These are phyloP conservation scores for Podotricha telesiphe DNA, from an alignment of 2,888 invertebrate genomes.

Conservation along the genomic window DNA sequence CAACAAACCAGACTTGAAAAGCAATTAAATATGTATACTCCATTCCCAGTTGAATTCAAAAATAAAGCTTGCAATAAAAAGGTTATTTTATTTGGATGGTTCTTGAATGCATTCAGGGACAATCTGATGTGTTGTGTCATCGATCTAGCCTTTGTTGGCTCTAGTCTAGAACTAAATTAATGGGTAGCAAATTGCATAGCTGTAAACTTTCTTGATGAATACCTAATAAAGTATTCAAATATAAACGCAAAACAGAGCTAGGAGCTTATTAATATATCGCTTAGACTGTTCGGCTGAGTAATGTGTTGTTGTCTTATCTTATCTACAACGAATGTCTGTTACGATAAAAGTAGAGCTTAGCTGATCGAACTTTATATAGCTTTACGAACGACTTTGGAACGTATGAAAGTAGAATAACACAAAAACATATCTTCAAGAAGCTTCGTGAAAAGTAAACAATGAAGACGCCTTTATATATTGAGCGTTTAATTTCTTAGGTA, in stretches of 20 bases:
- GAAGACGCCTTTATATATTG: background rate
- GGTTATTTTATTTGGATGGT: background rate
- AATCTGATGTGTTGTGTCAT: no score
- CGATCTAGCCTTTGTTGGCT: no score
- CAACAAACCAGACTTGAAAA: background rate
- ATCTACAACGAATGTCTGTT: conserved; percentile 41
- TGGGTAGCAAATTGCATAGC: background rate
- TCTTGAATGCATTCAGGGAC: no score
- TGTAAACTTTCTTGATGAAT: background rate
- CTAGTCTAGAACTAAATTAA: background rate
- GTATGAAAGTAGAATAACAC: conserved; percentile 3
- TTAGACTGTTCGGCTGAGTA: conserved; percentile 9
- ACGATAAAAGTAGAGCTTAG: conserved; percentile 45
- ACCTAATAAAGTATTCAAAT: conserved; percentile 3
- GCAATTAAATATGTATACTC: background rate
- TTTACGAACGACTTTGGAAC: conserved; percentile 14
- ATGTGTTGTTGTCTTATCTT: conserved; percentile 37
- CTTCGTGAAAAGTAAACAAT: background rate
- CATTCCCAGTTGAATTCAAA: background rate
- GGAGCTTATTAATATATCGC: conserved; percentile 1
- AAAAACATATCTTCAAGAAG: conserved; percentile 7
- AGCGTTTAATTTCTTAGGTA: no score
- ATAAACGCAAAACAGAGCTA: background rate
- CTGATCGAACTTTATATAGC: conserved; percentile 41
- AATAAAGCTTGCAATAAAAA: background rate